phyloP scores from a whole-genome alignment of 1,140 invertebrate species.

The Neodiprion lecontei region DNA sequence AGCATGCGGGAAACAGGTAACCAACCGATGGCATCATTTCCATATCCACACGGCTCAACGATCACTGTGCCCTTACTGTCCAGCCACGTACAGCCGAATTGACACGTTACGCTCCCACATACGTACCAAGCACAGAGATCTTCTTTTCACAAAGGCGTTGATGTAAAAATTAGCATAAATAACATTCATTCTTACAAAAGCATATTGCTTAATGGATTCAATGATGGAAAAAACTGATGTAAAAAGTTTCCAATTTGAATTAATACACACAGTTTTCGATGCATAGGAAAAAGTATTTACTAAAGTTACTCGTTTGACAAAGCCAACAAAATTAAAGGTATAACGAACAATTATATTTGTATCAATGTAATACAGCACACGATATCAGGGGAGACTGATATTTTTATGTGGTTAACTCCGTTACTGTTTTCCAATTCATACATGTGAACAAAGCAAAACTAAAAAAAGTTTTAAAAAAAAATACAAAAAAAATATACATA shows the following conservation, averaged over 20 bases:
- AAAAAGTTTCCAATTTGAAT: no score
- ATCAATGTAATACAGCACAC: background rate
- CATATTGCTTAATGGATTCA: background rate
- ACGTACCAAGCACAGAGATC: constrained; percentile 74
- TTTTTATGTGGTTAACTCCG: background rate
- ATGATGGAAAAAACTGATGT: background rate
- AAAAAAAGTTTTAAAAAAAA: background rate
- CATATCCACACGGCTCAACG: constrained; percentile 81
- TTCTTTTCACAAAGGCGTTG: constrained; percentile 56
- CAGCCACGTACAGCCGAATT: constrained; percentile 84
- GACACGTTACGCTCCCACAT: constrained; percentile 81
- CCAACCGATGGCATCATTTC: constrained; percentile 87
- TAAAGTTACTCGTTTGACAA: background rate
- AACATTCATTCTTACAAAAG: background rate
- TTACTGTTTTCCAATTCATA: constrained; percentile 3
- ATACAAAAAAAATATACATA: background rate
- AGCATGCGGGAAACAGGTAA: constrained; percentile 83
- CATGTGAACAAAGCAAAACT: background rate
- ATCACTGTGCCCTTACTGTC: constrained; percentile 82
- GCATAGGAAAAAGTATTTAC: background rate
- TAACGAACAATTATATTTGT: background rate
- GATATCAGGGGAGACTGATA: background rate
- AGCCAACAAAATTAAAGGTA: background rate
- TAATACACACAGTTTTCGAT: background rate
- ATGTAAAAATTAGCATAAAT: constrained; percentile 38